phyloP scores from a whole-genome alignment of 2,113 vertebrate genomes.

The human (Homo sapiens) region DNA sequence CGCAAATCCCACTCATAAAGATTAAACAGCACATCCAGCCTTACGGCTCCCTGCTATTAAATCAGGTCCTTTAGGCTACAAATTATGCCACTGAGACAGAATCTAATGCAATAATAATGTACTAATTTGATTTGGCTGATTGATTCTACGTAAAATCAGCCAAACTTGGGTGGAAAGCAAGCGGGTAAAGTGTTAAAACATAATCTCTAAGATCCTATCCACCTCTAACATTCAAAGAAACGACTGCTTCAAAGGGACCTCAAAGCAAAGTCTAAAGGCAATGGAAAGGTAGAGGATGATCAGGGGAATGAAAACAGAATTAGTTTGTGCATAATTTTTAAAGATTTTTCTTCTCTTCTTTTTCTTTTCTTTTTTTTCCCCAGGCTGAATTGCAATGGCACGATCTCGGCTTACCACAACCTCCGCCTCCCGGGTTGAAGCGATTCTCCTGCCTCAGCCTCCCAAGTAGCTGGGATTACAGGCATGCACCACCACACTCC shows the following conservation, averaged over 20 bases:
- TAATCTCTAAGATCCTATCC: background rate
- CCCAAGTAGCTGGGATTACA: no score
- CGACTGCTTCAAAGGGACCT: background rate
- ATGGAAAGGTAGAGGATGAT: background rate
- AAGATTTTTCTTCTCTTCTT: background rate
- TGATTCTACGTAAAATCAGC: background rate
- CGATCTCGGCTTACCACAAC: no score
- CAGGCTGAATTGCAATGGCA: no score
- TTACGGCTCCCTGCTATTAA: conserved; percentile 7
- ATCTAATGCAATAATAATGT: background rate
- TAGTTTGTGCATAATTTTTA: background rate
- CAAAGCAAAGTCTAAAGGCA: background rate
- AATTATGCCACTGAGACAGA: background rate
- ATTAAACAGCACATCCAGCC: conserved; percentile 19
- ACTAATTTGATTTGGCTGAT: background rate
- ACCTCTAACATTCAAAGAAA: background rate
- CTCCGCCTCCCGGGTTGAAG: no score
- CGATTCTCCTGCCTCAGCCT: no score
- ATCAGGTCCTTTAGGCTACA: background rate
- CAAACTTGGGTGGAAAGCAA: background rate
- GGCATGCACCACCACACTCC: no score
- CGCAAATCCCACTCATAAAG: conserved; percentile 11
- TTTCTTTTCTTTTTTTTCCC: no score
- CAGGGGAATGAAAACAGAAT: background rate
- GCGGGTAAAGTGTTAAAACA: background rate